Base-by-base conservation (phyloP, 2,888 invertebrate genomes). In the Abscondita cerata region DNA sequence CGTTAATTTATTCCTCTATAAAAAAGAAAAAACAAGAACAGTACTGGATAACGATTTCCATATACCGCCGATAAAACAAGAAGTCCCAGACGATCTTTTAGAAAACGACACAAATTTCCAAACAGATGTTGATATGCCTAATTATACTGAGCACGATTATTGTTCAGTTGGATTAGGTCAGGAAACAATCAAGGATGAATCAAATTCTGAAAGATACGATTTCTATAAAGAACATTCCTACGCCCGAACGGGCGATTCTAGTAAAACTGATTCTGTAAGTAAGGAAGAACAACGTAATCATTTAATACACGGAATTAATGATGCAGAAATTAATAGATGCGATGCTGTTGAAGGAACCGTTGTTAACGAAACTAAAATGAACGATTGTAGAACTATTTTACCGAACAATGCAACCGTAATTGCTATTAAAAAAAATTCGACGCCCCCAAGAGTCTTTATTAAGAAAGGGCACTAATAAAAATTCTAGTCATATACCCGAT, bases 1-100 rank as follows among this genome's bases (percentile, higher is more conserved):
- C 8, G 86, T 90, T 0, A 90, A 92, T 71, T 84, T 92, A 3
- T 91, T 89, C 88, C 69, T 89, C 0, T 61, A 55, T 12, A 13
- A 38, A 48, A 15, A 46, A 25, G 36, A 55, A 51, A 56, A 41
- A 58, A 34, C 44, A 34, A 50, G 41, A 13, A 36, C 38, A 19
- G 19, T 50, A 52, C 44, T 59, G 31, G 53, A 62, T 20, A 70
- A 67, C 3, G 47, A 47, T 16, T 31, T n/a, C 46, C 33, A 6
- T 25, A 12, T 16, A 12, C 3, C 6, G 46, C 2, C 18, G 9
- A 46, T 46, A 46, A 46, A n/a, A 46, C 8, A 18, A 19, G n/a
- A 46, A 46, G 6, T 20, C 6, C 19, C 6, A 20, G n/a, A 46
- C 4, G 18, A 46, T 5, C 8, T 25, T 25, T 4, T 25, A 6